Evolutionary conservation across 2,113 vertebrate genomes (phyloP).

Genomic region (Urocolius indicus): DNA sequence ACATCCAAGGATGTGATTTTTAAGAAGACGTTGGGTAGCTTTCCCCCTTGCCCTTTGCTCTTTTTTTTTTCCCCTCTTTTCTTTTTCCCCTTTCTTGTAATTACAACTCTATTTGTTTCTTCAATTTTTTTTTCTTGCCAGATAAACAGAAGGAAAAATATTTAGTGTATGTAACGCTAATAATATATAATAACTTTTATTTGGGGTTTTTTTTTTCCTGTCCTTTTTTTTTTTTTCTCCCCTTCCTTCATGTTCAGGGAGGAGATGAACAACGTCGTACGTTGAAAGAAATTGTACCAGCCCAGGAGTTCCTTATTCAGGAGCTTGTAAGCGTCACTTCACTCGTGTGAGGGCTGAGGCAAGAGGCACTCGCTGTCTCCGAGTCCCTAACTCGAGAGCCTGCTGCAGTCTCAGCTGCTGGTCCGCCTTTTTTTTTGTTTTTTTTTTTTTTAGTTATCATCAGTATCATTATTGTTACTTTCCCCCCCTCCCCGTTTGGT

Average conservation of each 20-base stretch:
- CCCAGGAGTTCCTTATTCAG: slow-evolving; percentile 51
- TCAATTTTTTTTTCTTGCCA: slow-evolving; percentile 4
- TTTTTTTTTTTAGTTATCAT: too few species aligned
- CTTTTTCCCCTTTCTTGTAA: background rate
- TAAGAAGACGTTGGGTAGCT: background rate
- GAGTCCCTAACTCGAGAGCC: slow-evolving; percentile 6
- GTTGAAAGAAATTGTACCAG: slow-evolving; percentile 38
- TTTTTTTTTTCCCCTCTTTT: background rate
- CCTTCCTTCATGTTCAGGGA: background rate
- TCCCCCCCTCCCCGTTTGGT: slow-evolving; percentile 82
- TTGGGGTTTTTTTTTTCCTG: background rate
- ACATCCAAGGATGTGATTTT: slow-evolving; percentile 58
- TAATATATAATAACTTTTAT: slow-evolving; percentile 25
- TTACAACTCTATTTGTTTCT: background rate
- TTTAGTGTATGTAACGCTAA: slow-evolving; percentile 15
- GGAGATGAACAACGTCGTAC: background rate
- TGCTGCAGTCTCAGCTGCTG: slow-evolving; percentile 48
- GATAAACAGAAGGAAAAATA: slow-evolving; percentile 50
- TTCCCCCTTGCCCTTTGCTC: background rate
- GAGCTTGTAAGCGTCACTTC: slow-evolving; percentile 20
- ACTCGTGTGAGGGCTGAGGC: slow-evolving; percentile 18
- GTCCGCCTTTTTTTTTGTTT: slow-evolving; percentile 57
- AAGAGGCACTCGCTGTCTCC: background rate
- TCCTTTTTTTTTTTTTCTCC: background rate
- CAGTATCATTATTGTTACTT: background rate